A percentile compares a stretch with the other conserved stretches of the same genome.
These are phyloP conservation scores for Macaca nemestrina DNA, from an alignment of 2,113 vertebrate species.

Conservation along the genomic window DNA sequence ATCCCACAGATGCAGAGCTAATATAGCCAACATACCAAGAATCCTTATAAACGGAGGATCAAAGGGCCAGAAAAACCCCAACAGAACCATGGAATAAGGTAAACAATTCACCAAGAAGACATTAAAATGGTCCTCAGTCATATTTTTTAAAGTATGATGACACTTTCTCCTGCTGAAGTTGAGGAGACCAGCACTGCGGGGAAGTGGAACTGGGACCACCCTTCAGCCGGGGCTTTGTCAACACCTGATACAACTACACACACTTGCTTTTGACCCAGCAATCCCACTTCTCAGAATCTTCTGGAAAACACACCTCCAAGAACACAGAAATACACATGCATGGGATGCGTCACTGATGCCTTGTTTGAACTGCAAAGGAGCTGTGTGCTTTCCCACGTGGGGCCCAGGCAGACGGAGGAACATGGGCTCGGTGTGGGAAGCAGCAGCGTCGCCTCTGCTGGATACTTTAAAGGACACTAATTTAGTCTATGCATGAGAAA, in stretches of 20 bases:
- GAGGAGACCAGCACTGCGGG: not conserved
- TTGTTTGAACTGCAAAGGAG: not conserved
- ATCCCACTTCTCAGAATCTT: not conserved
- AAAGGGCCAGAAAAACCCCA: not conserved
- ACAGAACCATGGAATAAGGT: not conserved
- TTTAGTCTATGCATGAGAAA: not conserved
- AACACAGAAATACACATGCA: not conserved
- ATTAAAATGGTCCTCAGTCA: not conserved
- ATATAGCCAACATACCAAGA: not conserved
- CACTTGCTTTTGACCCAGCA: not conserved
- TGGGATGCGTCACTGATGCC: not conserved
- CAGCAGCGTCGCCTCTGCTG: not conserved
- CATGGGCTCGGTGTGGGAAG: not conserved
- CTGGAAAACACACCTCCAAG: not conserved
- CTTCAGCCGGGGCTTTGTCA: not conserved
- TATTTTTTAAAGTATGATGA: not conserved
- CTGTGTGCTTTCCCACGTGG: rapidly evolving
- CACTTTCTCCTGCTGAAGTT: not conserved
- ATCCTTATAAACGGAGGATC: not conserved
- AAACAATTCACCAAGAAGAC: not conserved
- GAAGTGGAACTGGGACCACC: not conserved
- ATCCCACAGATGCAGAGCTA: not conserved
- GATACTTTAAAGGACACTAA: not conserved
- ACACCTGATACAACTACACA: not conserved
- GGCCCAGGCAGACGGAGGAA: not conserved